Conservation (phyloP, 2,113 vertebrate genomes). For the Miniopterus natalensis region DNA sequence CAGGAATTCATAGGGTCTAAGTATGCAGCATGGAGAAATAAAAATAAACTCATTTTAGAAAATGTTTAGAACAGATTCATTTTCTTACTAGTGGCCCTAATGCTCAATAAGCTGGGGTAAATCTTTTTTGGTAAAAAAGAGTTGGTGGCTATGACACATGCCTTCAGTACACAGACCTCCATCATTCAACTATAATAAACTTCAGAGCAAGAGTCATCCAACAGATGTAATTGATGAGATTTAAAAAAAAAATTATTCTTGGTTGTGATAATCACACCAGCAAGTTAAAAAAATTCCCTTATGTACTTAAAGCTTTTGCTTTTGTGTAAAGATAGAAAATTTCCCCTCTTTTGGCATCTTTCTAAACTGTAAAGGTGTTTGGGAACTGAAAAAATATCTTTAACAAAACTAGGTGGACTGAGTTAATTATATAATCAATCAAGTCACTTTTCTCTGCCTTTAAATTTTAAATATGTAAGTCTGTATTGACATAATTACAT, state of each 20-base stretch:
- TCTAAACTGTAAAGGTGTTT: constrained; percentile 35
- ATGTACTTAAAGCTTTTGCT: constrained; percentile 11
- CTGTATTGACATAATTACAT: background rate
- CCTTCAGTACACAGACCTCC: background rate
- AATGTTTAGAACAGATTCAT: background rate
- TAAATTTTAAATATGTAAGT: constrained; percentile 48
- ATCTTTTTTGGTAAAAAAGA: background rate
- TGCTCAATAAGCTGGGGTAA: background rate
- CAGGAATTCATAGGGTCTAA: background rate
- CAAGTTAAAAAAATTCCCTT: constrained; percentile 29
- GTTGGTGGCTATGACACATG: background rate
- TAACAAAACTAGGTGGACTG: background rate
- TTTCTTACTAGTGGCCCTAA: background rate
- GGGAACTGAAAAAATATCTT: background rate
- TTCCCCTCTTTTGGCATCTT: constrained; percentile 3
- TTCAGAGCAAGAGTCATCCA: background rate
- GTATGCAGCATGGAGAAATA: background rate
- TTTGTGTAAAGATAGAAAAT: constrained; percentile 21
- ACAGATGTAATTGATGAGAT: background rate
- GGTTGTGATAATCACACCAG: background rate
- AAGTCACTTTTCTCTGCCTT: constrained; percentile 43
- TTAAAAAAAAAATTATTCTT: background rate
- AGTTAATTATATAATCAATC: background rate
- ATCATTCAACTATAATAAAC: background rate
- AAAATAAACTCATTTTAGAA: background rate